phyloP scores from a whole-genome alignment of 2,888 invertebrate genomes.

The Acanthopleura granulata region DNA sequence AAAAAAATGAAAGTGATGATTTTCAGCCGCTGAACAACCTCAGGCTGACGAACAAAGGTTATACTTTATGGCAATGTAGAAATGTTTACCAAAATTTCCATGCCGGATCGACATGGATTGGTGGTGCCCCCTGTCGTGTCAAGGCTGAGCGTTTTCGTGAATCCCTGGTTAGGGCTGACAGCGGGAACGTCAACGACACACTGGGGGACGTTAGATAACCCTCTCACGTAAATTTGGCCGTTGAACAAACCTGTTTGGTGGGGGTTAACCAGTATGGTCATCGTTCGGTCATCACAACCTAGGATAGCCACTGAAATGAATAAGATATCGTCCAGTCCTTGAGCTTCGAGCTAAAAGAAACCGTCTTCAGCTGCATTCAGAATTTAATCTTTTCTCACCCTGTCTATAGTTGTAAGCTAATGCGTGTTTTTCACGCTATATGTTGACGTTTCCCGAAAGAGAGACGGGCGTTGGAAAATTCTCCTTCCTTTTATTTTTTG shows the following conservation, averaged over 20 bases:
- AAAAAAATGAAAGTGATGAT: too few species aligned
- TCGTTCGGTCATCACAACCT: not conserved
- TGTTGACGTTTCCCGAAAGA: too few species aligned
- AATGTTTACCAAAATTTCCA: not conserved
- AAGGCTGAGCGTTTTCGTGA: slow-evolving; percentile 3
- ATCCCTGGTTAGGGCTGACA: not conserved
- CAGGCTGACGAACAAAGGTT: too few species aligned
- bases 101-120: not conserved
- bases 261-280: not conserved
- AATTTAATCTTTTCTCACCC: too few species aligned
- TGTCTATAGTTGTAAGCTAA: too few species aligned
- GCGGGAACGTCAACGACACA: not conserved
- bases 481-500: too few species aligned
- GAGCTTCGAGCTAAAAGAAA: too few species aligned
- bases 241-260: slow-evolving; percentile 2
- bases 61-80: too few species aligned
- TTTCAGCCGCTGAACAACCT: too few species aligned
- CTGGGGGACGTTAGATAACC: not conserved
- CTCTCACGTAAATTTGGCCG: not conserved
- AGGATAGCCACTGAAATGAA: not conserved
- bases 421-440: too few species aligned
- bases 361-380: too few species aligned
- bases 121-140: not conserved
- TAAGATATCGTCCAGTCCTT: not conserved
- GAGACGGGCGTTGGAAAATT: too few species aligned